Conservation (phyloP, 1,140 invertebrate species). For the Atta cephalotes region DNA sequence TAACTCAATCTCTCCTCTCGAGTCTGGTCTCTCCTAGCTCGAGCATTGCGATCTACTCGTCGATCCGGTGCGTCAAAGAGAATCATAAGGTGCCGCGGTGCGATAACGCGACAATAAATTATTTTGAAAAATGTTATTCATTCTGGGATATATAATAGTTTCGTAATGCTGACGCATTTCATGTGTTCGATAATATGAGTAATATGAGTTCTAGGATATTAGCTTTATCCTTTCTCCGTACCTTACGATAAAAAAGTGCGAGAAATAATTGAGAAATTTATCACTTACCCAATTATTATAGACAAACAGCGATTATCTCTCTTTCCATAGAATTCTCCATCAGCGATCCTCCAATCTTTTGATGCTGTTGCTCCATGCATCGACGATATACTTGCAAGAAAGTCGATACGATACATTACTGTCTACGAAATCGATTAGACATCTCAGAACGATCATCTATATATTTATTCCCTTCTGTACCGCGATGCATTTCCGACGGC, state of each 20-base stretch:
- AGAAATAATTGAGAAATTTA: background rate
- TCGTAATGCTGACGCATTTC: background rate
- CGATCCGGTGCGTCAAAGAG: slow-evolving; percentile 60
- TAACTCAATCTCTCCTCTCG: slow-evolving; percentile 81
- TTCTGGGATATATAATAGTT: background rate
- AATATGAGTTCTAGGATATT: background rate
- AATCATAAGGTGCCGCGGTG: slow-evolving; percentile 34
- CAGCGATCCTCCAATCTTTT: no score
- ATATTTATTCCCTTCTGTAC: background rate
- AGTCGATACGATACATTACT: background rate
- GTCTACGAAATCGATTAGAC: background rate
- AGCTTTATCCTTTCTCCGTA: background rate
- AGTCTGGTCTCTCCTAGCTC: slow-evolving; percentile 65
- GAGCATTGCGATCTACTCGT: slow-evolving; percentile 50
- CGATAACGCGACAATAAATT: background rate
- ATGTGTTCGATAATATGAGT: background rate
- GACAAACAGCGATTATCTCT: background rate
- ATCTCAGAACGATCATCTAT: background rate
- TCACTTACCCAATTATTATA: background rate
- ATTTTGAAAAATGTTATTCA: background rate
- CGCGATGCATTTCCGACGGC: background rate
- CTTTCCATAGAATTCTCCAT: background rate
- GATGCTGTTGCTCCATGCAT: background rate
- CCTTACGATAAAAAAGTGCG: background rate
- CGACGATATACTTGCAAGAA: background rate